Evolutionary conservation across 2,797 vertebrate genomes (phyloP).

Genomic region (Clarias laeviceps): DNA sequence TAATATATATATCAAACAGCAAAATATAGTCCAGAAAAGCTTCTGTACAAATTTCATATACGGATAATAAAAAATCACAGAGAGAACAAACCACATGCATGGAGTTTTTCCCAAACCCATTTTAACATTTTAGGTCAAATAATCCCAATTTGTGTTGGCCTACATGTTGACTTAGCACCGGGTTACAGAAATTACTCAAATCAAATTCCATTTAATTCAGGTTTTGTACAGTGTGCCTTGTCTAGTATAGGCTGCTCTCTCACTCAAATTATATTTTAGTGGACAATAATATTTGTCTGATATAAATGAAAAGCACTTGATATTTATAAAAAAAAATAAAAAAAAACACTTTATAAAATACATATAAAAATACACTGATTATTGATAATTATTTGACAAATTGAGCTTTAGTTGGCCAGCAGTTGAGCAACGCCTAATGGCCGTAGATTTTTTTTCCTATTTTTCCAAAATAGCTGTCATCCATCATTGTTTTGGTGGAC

Average conservation of each 20-base stretch:
- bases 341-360: neutral
- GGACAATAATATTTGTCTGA: neutral
- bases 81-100: neutral
- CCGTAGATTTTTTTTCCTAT: neutral
- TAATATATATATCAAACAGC: neutral
- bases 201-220: neutral
- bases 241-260: constrained; percentile 41
- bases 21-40: neutral
- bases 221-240: constrained; percentile 57
- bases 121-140: neutral
- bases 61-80: neutral
- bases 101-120: neutral
- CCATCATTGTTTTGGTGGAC: constrained; percentile 1
- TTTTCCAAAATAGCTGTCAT: neutral
- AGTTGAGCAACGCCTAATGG: neutral
- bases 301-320: neutral
- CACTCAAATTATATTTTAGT: neutral
- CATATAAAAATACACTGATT: neutral
- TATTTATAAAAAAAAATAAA: neutral
- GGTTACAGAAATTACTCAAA: neutral
- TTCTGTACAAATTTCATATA: neutral
- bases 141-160: neutral
- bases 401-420: neutral
- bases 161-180: neutral
- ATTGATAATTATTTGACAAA: constrained; percentile 3